These are phyloP conservation scores for Malurus splendens DNA, from an alignment of 2,797 vertebrate genomes.

Conservation along the genomic window DNA sequence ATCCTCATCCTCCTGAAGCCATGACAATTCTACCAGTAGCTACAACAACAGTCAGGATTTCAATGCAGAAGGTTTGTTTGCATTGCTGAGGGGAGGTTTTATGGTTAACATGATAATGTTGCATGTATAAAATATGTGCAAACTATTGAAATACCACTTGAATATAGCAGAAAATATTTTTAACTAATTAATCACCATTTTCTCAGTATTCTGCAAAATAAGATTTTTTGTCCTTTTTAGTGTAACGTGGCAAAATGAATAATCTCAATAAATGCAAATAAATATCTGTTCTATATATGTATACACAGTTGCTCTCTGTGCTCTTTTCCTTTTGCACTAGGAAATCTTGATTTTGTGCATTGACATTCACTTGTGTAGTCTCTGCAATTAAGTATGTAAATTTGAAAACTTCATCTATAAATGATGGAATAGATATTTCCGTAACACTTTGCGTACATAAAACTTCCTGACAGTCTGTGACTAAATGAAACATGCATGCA, in stretches of 20 bases:
- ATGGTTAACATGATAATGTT: background rate
- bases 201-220: background rate
- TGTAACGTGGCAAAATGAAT: background rate
- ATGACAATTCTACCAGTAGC: background rate
- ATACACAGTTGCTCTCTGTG: background rate
- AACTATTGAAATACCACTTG: background rate
- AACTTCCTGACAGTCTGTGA: slow-evolving; percentile 5
- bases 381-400: slow-evolving; percentile 50
- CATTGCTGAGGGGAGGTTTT: background rate
- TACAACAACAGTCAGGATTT: background rate
- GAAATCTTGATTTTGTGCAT: slow-evolving; percentile 2
- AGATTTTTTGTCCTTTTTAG: background rate
- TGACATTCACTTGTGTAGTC: slow-evolving; percentile 5
- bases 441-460: background rate
- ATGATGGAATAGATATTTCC: slow-evolving; percentile 20
- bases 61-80: background rate
- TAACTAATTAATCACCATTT: background rate
- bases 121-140: background rate
- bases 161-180: background rate
- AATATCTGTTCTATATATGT: background rate
- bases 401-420: slow-evolving; percentile 28
- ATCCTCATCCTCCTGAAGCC: background rate
- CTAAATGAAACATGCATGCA: slow-evolving; percentile 16
- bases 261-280: background rate
- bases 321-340: background rate